Conservation (phyloP, 2,797 vertebrate genomes). For the Ctenopoma kingsleyae region DNA sequence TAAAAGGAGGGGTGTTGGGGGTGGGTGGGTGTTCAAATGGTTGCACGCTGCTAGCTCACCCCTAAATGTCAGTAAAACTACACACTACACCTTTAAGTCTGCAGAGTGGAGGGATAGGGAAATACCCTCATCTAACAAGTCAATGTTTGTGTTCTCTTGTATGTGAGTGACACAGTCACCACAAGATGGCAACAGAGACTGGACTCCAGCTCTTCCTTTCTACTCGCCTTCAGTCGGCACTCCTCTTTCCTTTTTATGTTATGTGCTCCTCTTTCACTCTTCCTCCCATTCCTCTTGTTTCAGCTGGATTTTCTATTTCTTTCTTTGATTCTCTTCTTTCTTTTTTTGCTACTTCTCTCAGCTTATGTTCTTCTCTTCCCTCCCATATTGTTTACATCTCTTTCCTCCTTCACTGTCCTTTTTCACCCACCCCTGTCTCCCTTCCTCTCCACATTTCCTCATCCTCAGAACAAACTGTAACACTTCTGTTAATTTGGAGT, state of each 20-base stretch:
- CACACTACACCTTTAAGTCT: too few relatives aligned
- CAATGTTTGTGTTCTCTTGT: not conserved
- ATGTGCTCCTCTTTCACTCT: not conserved
- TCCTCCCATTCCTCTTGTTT: not conserved
- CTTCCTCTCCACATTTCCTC: not conserved
- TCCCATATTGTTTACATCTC: not conserved
- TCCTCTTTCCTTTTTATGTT: accelerated
- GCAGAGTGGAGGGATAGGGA: too few relatives aligned
- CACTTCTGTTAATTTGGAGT: too few relatives aligned
- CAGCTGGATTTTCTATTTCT: too few relatives aligned
- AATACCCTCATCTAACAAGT: too few relatives aligned
- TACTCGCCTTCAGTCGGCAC: not conserved
- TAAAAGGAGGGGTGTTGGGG: too few relatives aligned
- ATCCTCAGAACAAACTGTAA: too few relatives aligned
- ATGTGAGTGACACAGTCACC: slow-evolving; percentile 24
- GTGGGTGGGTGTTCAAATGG: too few relatives aligned
- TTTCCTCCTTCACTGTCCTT: not conserved
- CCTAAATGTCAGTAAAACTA: too few relatives aligned
- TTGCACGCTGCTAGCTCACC: too few relatives aligned
- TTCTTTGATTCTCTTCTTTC: not conserved
- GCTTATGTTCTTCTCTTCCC: not conserved
- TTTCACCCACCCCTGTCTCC: slow-evolving; percentile 1
- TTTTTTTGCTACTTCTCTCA: not conserved
- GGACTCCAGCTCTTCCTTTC: not conserved
- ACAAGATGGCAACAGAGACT: slow-evolving; percentile 70